Conservation (phyloP, 2,888 invertebrate species). For the Trisateles emortualis region DNA sequence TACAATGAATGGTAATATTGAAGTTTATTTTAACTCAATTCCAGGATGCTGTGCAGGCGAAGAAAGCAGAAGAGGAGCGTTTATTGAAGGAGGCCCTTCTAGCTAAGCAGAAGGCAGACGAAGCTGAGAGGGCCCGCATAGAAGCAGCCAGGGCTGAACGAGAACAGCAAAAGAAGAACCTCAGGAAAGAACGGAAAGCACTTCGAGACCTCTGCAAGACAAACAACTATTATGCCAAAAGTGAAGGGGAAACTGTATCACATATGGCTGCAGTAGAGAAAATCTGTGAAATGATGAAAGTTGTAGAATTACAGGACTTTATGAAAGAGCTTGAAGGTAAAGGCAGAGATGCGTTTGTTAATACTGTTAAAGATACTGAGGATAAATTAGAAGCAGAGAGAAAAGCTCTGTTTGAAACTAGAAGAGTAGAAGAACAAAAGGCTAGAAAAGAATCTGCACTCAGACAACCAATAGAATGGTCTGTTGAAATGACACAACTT, state of each 20-base stretch:
- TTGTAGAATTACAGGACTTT: slow-evolving; percentile 91
- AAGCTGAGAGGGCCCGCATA: slow-evolving; percentile 93
- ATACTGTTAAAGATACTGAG: slow-evolving; percentile 90
- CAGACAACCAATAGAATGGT: slow-evolving; percentile 90
- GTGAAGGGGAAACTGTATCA: slow-evolving; percentile 90
- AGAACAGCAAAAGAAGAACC: slow-evolving; percentile 93
- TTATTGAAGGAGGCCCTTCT: slow-evolving; percentile 90
- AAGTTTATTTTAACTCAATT: slow-evolving; percentile 41
- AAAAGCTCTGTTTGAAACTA: slow-evolving; percentile 85
- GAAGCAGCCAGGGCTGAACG: slow-evolving; percentile 94
- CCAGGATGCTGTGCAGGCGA: slow-evolving; percentile 92
- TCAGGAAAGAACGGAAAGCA: slow-evolving; percentile 95
- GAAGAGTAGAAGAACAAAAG: slow-evolving; percentile 77
- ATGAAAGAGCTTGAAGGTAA: slow-evolving; percentile 89
- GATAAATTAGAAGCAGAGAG: slow-evolving; percentile 93
- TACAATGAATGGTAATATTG: too few species aligned
- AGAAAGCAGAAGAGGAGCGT: slow-evolving; percentile 94
- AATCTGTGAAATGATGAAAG: slow-evolving; percentile 93
- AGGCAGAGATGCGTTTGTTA: slow-evolving; percentile 89
- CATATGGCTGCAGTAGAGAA: slow-evolving; percentile 97
- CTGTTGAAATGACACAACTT: slow-evolving; percentile 93
- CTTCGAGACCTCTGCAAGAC: slow-evolving; percentile 93
- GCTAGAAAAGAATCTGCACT: slow-evolving; percentile 76
- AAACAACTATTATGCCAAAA: slow-evolving; percentile 92
- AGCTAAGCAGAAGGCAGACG: slow-evolving; percentile 92